Evolutionary conservation across 2,113 vertebrate genomes (phyloP), one percentile per base, ranked within the genome.

Genomic region (Zeus faber): DNA sequence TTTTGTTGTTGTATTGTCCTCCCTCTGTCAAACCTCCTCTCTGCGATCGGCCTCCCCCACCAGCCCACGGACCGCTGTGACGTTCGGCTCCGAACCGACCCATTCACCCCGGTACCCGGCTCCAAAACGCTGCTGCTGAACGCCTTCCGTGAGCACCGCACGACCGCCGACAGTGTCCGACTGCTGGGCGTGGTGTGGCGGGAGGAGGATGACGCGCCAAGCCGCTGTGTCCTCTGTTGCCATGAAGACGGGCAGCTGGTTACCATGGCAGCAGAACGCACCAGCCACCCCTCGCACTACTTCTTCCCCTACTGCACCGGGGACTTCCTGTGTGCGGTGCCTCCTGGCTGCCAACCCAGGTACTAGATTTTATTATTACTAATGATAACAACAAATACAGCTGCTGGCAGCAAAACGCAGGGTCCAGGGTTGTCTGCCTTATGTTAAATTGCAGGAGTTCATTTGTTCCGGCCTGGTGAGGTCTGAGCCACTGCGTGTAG

Each of bases 241-340:
- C 2, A 16, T 8, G 14, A 47, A 5, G 14, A 26, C 2, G 45
- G 23, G n/a, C 11, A n/a, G 13, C 13, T 25, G 22, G 45, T 47
- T 25, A 7, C 24, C 45, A 23, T 26, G 23, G 13, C 11, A 7
- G 23, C 45, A 24, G 13, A 47, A n/a, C 45, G 22, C 6, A 47
- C 11, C 22, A 1, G 22, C 5, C 45, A 47, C 45, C 13, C 22
- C 22, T 26, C 22, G 11, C 14, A 47, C 45, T 47, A 47, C 45
- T 47, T 7, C 13, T 47, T 47, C 23, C 13, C 13, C 0, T 47
- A 47, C 23, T 3, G 45, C 22, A 47, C 45, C 1, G 45, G 45
- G 3, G 45, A 47, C 45, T 47, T 47, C 23, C 45, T 47, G 45
- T 47, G 45, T n/a, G 22, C n/a, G 45, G 16, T 26, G 6, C 45